These are phyloP conservation scores for Perca schrenkii DNA, from an alignment of 2,113 vertebrate genomes.

Conservation along the genomic window DNA sequence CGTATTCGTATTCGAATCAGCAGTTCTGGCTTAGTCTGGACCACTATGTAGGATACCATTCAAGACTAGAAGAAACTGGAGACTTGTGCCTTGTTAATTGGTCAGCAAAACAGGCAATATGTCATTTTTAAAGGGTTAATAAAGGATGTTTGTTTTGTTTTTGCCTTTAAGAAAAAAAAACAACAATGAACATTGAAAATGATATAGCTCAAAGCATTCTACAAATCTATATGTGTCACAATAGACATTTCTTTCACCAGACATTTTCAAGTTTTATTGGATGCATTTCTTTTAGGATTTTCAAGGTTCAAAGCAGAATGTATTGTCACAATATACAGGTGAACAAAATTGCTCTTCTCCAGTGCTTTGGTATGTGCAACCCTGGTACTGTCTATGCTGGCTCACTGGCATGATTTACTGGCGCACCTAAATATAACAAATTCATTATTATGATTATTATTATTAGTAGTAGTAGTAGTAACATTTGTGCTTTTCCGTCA, in stretches of 20 bases:
- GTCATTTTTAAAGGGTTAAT: neutral
- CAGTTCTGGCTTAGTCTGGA: neutral
- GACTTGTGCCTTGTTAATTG: neutral
- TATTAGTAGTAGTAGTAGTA: no score
- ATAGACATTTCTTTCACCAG: neutral
- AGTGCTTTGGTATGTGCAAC: neutral
- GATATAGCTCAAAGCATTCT: neutral
- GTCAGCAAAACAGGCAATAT: neutral
- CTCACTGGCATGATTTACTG: neutral
- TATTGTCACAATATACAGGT: neutral
- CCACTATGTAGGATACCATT: neutral
- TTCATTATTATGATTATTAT: no score
- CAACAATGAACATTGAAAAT: no score
- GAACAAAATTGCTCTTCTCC: neutral
- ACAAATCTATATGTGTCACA: neutral
- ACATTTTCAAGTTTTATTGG: no score
- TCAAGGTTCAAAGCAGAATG: neutral
- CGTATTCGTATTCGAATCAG: no score
- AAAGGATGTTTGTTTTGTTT: no score
- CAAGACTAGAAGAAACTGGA: neutral
- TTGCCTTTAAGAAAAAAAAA: neutral
- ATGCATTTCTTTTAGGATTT: neutral
- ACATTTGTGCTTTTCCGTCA: no score
- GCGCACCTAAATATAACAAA: neutral
- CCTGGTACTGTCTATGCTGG: neutral